Conservation (phyloP, 2,113 vertebrate genomes). For the Crypturellus undulatus region DNA sequence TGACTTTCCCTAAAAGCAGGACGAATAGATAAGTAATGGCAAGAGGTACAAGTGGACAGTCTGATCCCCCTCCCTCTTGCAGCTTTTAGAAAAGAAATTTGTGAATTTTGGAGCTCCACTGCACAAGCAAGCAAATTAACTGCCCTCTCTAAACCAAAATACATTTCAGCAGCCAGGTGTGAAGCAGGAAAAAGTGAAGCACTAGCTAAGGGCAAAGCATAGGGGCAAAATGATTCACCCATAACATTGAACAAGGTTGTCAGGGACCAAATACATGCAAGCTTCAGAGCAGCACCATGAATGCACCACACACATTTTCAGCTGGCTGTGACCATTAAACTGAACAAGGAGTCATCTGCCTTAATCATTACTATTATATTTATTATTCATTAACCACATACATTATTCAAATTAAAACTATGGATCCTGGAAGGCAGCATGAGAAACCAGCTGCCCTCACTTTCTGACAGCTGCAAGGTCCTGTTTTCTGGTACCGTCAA, state of each 20-base stretch:
- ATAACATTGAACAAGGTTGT: neutral
- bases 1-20: neutral
- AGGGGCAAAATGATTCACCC: constrained; percentile 4
- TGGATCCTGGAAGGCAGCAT: neutral
- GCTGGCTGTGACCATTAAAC: constrained; percentile 42
- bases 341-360: constrained; percentile 51
- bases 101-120: neutral
- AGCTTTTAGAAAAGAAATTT: neutral
- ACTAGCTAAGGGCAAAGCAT: neutral
- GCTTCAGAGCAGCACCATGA: neutral
- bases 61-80: neutral
- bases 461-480: neutral
- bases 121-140: neutral
- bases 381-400: constrained; percentile 66
- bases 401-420: constrained; percentile 51
- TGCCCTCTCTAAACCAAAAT: neutral
- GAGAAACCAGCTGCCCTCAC: neutral
- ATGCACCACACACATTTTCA: neutral
- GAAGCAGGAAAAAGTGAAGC: neutral
- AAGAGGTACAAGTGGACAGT: neutral
- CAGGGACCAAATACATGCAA: neutral
- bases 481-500: neutral
- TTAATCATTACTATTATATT: constrained; percentile 71
- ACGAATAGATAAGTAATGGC: neutral
- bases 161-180: neutral